A percentile compares a stretch with the other conserved stretches of the same genome.
These are phyloP conservation scores for Bradypodion pumilum DNA, from an alignment of 2,797 vertebrate genomes.

Conservation along the genomic window DNA sequence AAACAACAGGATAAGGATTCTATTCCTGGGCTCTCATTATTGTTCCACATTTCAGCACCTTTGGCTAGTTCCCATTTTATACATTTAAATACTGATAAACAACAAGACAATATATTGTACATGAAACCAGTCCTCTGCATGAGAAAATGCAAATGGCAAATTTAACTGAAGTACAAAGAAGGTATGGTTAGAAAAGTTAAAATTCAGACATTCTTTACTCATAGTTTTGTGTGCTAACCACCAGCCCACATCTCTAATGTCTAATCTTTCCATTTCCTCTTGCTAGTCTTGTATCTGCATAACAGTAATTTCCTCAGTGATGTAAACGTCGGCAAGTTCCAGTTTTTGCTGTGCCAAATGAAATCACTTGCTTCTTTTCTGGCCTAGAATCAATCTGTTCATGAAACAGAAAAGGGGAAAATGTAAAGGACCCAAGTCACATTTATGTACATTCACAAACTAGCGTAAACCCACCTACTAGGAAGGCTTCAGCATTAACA, in stretches of 20 bases:
- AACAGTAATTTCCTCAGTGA: conserved; percentile 70
- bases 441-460: background rate
- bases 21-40: background rate
- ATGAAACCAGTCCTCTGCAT: conserved; percentile 2
- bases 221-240: conserved; percentile 45
- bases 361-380: conserved; percentile 58
- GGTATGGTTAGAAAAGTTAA: conserved; percentile 33
- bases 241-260: conserved; percentile 50
- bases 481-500: background rate
- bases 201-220: conserved; percentile 48
- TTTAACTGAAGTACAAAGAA: conserved; percentile 28
- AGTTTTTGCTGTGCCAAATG: conserved; percentile 57
- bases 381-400: conserved; percentile 25
- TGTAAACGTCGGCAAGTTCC: conserved; percentile 56
- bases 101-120: background rate
- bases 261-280: conserved; percentile 67
- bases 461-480: background rate
- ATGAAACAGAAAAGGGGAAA: conserved; percentile 6
- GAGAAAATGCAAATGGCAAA: conserved; percentile 1
- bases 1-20: background rate
- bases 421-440: accelerated
- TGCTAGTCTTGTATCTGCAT: conserved; percentile 62
- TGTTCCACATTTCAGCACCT: background rate
- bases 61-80: background rate
- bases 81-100: too few relatives aligned